These are phyloP conservation scores for Scaptomyza reducta DNA, from an alignment of 2,888 invertebrate species.

Conservation along the genomic window DNA sequence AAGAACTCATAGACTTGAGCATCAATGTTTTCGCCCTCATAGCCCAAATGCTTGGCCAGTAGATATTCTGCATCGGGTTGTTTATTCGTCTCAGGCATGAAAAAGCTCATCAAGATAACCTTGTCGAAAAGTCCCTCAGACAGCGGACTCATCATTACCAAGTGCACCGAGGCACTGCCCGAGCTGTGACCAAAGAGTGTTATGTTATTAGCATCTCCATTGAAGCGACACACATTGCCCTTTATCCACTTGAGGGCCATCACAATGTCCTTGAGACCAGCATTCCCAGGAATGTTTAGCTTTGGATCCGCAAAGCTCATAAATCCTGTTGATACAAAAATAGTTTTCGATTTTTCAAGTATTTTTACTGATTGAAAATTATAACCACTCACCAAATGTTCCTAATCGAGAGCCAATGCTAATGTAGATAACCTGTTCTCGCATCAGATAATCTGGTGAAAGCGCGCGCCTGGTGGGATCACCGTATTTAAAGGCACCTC, in stretches of 20 bases:
- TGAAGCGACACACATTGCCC: slow-evolving; percentile 83
- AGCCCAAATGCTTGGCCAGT: slow-evolving; percentile 77
- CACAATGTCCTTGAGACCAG: slow-evolving; percentile 85
- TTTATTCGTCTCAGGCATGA: slow-evolving; percentile 44
- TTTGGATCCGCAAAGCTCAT: slow-evolving; percentile 83
- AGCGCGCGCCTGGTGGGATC: slow-evolving; percentile 69
- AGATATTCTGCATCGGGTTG: slow-evolving; percentile 55
- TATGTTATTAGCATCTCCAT: slow-evolving; percentile 85
- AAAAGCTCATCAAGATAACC: slow-evolving; percentile 78
- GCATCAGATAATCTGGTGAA: slow-evolving; percentile 84
- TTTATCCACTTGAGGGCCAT: slow-evolving; percentile 85
- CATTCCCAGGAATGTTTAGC: slow-evolving; percentile 85
- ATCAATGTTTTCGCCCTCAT: slow-evolving; percentile 76
- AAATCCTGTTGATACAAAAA: slow-evolving; percentile 81
- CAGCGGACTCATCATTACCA: slow-evolving; percentile 83
- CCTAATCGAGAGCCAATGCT: slow-evolving; percentile 84
- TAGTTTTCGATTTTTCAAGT: no score
- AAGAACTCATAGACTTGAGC: slow-evolving; percentile 55
- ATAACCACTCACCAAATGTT: slow-evolving; percentile 70
- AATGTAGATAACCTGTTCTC: slow-evolving; percentile 82
- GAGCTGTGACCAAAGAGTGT: slow-evolving; percentile 85
- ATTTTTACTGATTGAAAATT: no score
- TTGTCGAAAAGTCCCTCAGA: slow-evolving; percentile 82
- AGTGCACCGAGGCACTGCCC: slow-evolving; percentile 83
- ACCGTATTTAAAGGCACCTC: slow-evolving; percentile 58